These are phyloP conservation scores for Pseudococcus viburni DNA, from an alignment of 2,888 invertebrate species.

Conservation along the genomic window DNA sequence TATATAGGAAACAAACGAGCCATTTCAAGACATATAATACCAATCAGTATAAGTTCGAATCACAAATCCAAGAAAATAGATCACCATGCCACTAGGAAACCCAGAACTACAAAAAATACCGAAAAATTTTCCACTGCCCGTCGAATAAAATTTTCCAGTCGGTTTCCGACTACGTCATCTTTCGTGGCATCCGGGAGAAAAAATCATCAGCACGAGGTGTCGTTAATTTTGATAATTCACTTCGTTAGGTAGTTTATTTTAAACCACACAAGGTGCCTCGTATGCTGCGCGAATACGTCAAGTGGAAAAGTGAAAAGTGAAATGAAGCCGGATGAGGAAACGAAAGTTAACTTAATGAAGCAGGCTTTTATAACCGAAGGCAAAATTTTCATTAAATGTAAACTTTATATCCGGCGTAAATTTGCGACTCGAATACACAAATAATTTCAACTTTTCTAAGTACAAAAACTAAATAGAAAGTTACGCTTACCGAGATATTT, in stretches of 20 bases:
- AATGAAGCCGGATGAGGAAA: constrained; percentile 36
- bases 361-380: constrained; percentile 29
- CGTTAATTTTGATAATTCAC: constrained; percentile 38
- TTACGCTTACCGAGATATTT: neutral
- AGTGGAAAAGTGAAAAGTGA: constrained; percentile 42
- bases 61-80: too few relatives aligned
- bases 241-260: constrained; percentile 1
- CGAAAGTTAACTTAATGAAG: constrained; percentile 52
- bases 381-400: constrained; percentile 49
- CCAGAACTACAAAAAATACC: neutral
- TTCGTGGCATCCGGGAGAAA: neutral
- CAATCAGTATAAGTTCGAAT: too few relatives aligned
- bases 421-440: constrained; percentile 35
- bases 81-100: neutral
- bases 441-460: neutral
- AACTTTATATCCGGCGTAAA: constrained; percentile 31
- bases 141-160: constrained; percentile 36
- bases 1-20: too few relatives aligned
- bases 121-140: neutral
- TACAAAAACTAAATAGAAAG: constrained; percentile 18
- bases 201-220: constrained; percentile 30
- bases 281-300: constrained; percentile 3
- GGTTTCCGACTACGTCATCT: constrained; percentile 12
- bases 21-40: too few relatives aligned
- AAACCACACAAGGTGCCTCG: constrained; percentile 12